Conservation (phyloP, 2,888 invertebrate genomes). For the Netelia inedita region DNA sequence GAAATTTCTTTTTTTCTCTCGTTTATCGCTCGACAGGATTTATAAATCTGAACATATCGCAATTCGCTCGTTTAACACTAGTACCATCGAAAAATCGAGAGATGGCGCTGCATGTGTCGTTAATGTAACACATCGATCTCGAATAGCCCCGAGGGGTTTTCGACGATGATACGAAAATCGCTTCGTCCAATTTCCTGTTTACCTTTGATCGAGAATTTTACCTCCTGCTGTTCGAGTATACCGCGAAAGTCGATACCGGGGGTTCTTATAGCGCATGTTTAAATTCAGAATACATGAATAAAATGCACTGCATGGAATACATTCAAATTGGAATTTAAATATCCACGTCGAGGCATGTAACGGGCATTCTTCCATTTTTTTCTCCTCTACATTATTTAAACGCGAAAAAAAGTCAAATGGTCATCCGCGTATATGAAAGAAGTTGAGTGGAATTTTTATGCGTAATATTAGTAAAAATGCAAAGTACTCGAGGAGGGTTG, state of each 20-base stretch:
- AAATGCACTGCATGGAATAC: conserved; percentile 17
- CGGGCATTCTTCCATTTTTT: conserved; percentile 6
- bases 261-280: conserved; percentile 26
- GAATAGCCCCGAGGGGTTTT: not conserved
- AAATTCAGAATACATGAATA: conserved; percentile 49
- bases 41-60: too few relatives aligned
- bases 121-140: too few relatives aligned
- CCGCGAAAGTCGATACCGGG: conserved; percentile 9
- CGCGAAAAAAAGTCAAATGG: not conserved
- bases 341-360: conserved; percentile 20
- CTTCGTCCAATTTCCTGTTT: conserved; percentile 1
- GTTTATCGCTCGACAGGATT: too few relatives aligned
- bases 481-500: not conserved
- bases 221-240: not conserved
- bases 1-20: too few relatives aligned
- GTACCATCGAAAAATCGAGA: too few relatives aligned
- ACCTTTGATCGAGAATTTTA: conserved; percentile 10
- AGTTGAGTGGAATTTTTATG: conserved; percentile 16
- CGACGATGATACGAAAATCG: conserved; percentile 1
- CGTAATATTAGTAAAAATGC: conserved; percentile 25
- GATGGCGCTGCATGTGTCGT: too few relatives aligned
- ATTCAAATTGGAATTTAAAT: conserved; percentile 54
- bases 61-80: too few relatives aligned
- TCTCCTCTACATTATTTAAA: not conserved
- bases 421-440: not conserved